phyloP scores from a whole-genome alignment of 2,888 invertebrate genomes.

The Liopterus haemorrhoidalis region DNA sequence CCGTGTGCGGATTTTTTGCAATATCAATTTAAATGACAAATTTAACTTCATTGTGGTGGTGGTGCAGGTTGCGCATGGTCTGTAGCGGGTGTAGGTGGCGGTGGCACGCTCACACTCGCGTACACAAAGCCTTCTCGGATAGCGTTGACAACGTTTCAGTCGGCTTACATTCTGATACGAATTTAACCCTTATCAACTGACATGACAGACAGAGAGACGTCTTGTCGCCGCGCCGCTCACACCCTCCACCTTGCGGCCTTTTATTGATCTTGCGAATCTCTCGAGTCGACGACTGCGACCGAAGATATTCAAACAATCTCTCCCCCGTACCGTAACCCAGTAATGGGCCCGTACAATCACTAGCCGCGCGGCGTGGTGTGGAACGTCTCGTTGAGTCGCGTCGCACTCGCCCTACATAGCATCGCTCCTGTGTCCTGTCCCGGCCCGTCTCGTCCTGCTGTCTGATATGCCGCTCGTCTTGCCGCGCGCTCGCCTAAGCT shows the following conservation, averaged over 20 bases:
- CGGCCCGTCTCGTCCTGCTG: too few species aligned
- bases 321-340: constrained; percentile 13
- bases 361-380: too few species aligned
- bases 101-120: constrained; percentile 20
- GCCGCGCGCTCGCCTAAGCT: too few species aligned
- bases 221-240: not conserved
- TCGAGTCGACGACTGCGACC: constrained; percentile 19
- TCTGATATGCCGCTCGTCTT: too few species aligned
- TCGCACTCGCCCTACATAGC: too few species aligned
- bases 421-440: too few species aligned
- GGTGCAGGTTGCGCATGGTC: constrained; percentile 13
- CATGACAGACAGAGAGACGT: constrained; percentile 35
- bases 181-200: constrained; percentile 50
- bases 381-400: too few species aligned
- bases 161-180: constrained; percentile 42
- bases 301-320: constrained; percentile 33
- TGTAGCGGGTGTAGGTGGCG: constrained; percentile 3
- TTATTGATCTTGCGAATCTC: constrained; percentile 34
- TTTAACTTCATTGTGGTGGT: constrained; percentile 29
- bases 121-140: constrained; percentile 19
- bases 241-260: constrained; percentile 12
- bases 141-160: constrained; percentile 38
- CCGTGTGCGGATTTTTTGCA: constrained; percentile 29
- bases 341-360: too few species aligned
- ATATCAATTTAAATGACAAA: constrained; percentile 37